Base-by-base conservation (phyloP, 2,113 vertebrate species). In the Rallus limicola region DNA sequence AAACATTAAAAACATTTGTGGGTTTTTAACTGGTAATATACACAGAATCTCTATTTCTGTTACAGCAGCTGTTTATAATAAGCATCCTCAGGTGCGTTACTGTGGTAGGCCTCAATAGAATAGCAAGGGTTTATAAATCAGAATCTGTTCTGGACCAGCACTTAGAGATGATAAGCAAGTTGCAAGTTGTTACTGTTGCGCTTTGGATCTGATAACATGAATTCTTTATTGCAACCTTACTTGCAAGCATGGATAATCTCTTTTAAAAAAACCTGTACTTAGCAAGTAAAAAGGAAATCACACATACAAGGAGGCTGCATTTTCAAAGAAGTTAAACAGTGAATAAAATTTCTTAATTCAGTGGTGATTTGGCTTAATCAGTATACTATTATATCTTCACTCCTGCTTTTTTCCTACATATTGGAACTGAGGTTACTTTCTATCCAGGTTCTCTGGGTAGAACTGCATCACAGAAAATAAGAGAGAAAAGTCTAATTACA, bases 51-150 rank as follows among this genome's bases (percentile, higher is more conserved):
- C 28, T 74, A 5, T 77, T 92, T 84, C 67, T 91, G 24, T 78
- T 86, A 31, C 23, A 81, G 40, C 65, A 88, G 38, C 55, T 92
- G 59, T 92, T 94, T 84, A n/a, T 63, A 81, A 50, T 86, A 94
- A 78, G 34, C 1, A 0, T 69, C 69, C 63, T 81, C 60, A 91
- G 72, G 48, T 91, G 48, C 24, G 4, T 67, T 93, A 81, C 42
- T 81, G 16, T 3, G 3, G 20, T 52, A 68, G 58, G 24, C 29
- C 53, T 71, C 25, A 55, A 25, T 31, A 19, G 77, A 81, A 74
- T 38, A 62, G 24, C 52, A 70, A 53, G 55, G 21, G 24, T 86
- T 85, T 77, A 25, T 72, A 59, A 59, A 55, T 4, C 19, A 70
- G 13, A 26, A 29, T 71, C 44, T 65, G 6, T 77, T 86, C 50